Evolutionary conservation across 2,797 vertebrate genomes (phyloP).

Genomic region (Cirrhinus molitorella): DNA sequence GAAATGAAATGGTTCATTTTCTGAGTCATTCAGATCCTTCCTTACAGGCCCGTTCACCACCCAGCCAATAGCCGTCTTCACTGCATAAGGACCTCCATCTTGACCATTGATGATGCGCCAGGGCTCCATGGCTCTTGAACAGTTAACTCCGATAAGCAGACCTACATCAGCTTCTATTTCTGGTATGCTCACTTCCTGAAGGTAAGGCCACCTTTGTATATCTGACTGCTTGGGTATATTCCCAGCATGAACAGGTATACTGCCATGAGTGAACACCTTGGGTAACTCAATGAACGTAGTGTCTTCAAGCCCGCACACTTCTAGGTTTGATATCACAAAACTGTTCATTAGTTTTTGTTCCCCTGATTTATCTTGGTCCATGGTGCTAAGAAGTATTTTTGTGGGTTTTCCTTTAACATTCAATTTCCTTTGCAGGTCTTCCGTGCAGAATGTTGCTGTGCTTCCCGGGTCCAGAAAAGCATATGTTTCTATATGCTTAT

Average conservation of each 20-base stretch:
- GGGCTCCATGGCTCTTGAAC: constrained; percentile 29
- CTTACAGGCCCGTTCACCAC: constrained; percentile 29
- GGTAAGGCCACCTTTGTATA: constrained; percentile 30
- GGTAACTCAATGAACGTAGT: constrained; percentile 10
- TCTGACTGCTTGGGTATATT: constrained; percentile 28
- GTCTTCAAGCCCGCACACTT: constrained; percentile 39
- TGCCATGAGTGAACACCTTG: constrained; percentile 39
- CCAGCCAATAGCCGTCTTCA: constrained; percentile 15
- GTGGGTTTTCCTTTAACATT: background rate
- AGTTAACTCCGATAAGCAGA: constrained; percentile 24
- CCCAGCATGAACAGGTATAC: constrained; percentile 27
- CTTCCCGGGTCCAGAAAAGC: too few species aligned
- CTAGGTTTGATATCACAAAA: constrained; percentile 26
- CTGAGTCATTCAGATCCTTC: constrained; percentile 4
- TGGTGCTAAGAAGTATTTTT: constrained; percentile 27
- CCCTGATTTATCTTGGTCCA: constrained; percentile 34
- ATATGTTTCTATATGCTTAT: background rate
- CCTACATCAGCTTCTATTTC: background rate
- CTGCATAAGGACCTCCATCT: constrained; percentile 8
- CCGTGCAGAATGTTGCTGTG: too few species aligned
- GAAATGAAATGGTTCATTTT: background rate
- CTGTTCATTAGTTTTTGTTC: constrained; percentile 35
- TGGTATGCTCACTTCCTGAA: constrained; percentile 16
- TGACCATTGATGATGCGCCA: constrained; percentile 9
- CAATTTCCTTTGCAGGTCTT: too few species aligned